These are phyloP conservation scores for Eucidaris tribuloides DNA, from an alignment of 35 echinoderm and acorn worm species.

Conservation along the genomic window DNA sequence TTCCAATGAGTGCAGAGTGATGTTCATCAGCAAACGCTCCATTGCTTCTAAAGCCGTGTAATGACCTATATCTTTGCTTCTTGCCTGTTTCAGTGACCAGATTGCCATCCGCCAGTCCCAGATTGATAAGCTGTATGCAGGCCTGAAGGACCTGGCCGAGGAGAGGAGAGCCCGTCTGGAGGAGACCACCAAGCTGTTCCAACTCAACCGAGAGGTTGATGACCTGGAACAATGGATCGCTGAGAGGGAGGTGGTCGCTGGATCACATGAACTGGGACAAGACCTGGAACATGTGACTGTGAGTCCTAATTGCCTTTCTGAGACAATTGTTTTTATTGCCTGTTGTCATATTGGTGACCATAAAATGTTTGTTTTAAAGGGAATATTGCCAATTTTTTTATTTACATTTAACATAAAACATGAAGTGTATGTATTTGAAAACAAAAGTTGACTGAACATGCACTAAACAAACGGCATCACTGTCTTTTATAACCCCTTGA, in stretches of 20 bases:
- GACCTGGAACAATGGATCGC: conserved; percentile 99
- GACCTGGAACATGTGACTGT: conserved; percentile 99
- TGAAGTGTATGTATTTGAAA: too few relatives aligned
- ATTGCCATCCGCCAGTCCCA: conserved; percentile 98
- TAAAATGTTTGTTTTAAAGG: too few relatives aligned
- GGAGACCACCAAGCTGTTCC: conserved; percentile 89
- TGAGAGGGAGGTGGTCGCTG: conserved; percentile 98
- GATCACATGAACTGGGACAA: conserved; percentile 99
- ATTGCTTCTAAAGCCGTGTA: background rate
- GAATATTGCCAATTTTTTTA: too few relatives aligned
- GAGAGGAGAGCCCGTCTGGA: conserved; percentile 87
- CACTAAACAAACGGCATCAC: too few relatives aligned
- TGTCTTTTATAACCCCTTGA: too few relatives aligned
- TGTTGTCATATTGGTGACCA: too few relatives aligned
- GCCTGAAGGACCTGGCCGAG: conserved; percentile 94
- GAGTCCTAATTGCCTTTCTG: too few relatives aligned
- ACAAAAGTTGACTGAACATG: too few relatives aligned
- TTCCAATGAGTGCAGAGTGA: background rate
- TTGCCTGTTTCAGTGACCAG: conserved; percentile 68
- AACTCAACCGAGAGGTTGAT: conserved; percentile 95
- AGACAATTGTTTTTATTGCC: too few relatives aligned
- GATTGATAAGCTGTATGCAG: conserved; percentile 99
- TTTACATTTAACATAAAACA: too few relatives aligned
- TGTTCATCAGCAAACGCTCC: background rate
- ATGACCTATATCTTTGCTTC: background rate